Conservation (phyloP, 1,140 invertebrate genomes). For the Spodoptera litura region DNA sequence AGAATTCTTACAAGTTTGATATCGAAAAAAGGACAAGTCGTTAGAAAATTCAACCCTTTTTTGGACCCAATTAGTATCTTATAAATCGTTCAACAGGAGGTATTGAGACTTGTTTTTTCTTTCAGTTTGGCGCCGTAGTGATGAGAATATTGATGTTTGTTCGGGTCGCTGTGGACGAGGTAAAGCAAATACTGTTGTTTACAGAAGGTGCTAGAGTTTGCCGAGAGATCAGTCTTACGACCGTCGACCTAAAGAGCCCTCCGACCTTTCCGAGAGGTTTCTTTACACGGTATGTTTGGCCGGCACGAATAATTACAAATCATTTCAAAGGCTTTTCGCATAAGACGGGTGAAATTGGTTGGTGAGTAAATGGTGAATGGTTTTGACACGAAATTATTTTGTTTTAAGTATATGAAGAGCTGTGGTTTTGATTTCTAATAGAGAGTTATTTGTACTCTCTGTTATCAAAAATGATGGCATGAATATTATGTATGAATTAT, state of each 20-base stretch:
- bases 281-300: conserved; percentile 30
- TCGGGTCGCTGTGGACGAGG: conserved; percentile 55
- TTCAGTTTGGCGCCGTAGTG: conserved; percentile 53
- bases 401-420: background rate
- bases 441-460: no score
- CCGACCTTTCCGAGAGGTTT: conserved; percentile 36
- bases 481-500: no score
- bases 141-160: conserved; percentile 62
- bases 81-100: conserved; percentile 28
- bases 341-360: conserved; percentile 21
- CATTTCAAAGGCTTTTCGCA: conserved; percentile 10
- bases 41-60: conserved; percentile 17
- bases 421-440: no score
- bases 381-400: background rate
- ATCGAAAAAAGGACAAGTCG: conserved; percentile 14
- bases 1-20: conserved; percentile 29
- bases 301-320: conserved; percentile 38
- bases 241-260: conserved; percentile 41
- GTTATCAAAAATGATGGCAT: no score
- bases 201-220: conserved; percentile 55
- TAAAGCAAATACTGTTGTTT: conserved; percentile 59
- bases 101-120: conserved; percentile 30
- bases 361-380: background rate
- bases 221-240: conserved; percentile 54
- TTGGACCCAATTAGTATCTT: conserved; percentile 32